These are phyloP conservation scores for Phylloscopus whistleri DNA, from an alignment of 2,113 vertebrate species.

Conservation along the genomic window DNA sequence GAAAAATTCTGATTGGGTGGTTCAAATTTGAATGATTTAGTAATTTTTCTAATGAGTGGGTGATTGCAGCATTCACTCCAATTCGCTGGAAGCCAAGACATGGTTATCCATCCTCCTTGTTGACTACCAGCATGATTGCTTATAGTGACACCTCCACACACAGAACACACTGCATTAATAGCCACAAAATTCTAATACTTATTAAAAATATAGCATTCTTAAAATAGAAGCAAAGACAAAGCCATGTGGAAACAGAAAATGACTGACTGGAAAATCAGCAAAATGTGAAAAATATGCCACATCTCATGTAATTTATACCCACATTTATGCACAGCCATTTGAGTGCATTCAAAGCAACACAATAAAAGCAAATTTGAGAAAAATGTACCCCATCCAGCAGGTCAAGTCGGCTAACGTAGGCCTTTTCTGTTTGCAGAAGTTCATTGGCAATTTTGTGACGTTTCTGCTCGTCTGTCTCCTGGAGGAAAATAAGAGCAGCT, in stretches of 20 bases:
- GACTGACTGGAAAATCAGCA: not conserved
- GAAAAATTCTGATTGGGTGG: not conserved
- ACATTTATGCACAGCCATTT: not conserved
- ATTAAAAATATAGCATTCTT: not conserved
- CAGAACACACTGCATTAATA: not conserved
- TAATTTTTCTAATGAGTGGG: not conserved
- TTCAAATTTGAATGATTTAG: not conserved
- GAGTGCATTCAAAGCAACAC: not conserved
- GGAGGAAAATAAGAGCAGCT: not conserved
- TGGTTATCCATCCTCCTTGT: not conserved
- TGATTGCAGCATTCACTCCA: not conserved
- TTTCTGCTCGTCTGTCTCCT: conserved; percentile 96
- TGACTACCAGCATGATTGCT: not conserved
- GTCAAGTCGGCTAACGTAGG: conserved; percentile 87
- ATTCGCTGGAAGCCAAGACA: not conserved
- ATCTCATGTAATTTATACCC: not conserved
- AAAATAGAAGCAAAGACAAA: not conserved
- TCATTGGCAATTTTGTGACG: conserved; percentile 94
- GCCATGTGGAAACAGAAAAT: not conserved
- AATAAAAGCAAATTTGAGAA: not conserved
- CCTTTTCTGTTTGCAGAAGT: conserved; percentile 93
- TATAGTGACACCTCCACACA: not conserved
- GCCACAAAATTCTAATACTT: not conserved
- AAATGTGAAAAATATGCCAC: not conserved
- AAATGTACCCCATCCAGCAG: conserved; percentile 81